These are phyloP conservation scores for Etia nguti DNA, from an alignment of 2,113 vertebrate genomes.

Conservation along the genomic window DNA sequence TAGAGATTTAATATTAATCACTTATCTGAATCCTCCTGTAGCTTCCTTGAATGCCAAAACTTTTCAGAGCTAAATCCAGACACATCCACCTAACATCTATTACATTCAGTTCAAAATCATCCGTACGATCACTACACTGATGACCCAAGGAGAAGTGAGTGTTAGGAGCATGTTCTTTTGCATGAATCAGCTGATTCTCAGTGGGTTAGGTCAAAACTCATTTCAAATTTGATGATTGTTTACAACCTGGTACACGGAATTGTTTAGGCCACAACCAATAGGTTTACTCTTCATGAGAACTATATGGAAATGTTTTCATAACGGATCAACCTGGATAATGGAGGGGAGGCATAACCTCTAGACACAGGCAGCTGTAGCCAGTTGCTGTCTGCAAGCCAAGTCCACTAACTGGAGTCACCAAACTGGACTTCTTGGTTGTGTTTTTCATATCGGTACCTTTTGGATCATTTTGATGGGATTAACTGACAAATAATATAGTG, in stretches of 20 bases:
- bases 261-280: neutral
- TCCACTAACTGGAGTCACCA: neutral
- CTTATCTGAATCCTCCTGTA: neutral
- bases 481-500: neutral
- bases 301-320: neutral
- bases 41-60: neutral
- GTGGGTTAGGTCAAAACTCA: neutral
- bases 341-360: neutral
- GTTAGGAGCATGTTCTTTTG: neutral
- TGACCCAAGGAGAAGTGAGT: no score
- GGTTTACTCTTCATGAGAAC: neutral
- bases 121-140: neutral
- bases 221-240: neutral
- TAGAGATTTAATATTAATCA: neutral
- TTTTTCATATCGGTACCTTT: neutral
- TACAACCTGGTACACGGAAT: neutral
- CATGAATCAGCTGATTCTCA: neutral
- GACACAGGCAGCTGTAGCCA: neutral
- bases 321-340: neutral
- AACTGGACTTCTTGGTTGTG: neutral
- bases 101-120: neutral
- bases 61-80: neutral
- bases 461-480: neutral
- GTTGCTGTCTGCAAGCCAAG: fast-evolving
- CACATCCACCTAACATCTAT: neutral